Evolutionary conservation across 1,140 invertebrate genomes (phyloP), one percentile per base, ranked within the genome.

Genomic region (Lepidotrigona ventralis): DNA sequence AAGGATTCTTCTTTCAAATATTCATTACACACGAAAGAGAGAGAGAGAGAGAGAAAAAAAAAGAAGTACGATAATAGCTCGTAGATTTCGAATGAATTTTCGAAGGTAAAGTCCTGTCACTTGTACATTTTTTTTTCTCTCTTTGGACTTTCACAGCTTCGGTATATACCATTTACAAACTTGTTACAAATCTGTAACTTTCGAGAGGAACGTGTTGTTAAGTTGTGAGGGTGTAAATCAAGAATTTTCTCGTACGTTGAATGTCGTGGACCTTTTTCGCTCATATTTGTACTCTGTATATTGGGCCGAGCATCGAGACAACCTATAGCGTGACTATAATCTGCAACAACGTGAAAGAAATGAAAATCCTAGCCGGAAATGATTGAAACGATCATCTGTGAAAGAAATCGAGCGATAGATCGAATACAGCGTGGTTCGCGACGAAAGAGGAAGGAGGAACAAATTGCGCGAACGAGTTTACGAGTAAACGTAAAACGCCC

Each of bases 401-500:
- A 17, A 53, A 23, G 46, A 26, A 46, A 54, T 39, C 15, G n/a
- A 46, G 33, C 9, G 15, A n/a, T 53, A 14, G 33, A 54, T 58
- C 29, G n/a, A 21, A 5, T 1, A 23, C 8, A 29, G 33, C 4
- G 21, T 23, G 63, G n/a, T 63, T 23, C 33, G 23, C 15, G 21
- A 29, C 9, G 66, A 78, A 39, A 9, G 60, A 21, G 60, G 60
- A 0, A 19, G 29, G 46, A 53, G 17, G 75, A 74, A 63, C 75
- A 83, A 83, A 78, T 83, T 78, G 75, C 51, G 69, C 66, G 54
- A 46, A 54, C 33, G 81, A 46, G 56, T 83, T 83, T 83, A 83
- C 81, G 81, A 83, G 81, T n/a, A 83, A 78, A 33, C 81, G 81
- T 83, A 78, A 83, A 83, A 83, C 81, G 66, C 46, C 75, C 74